Evolutionary conservation across 2,113 vertebrate species (phyloP), one percentile per base, ranked within the genome.

Genomic region (Oryzias curvinotus): DNA sequence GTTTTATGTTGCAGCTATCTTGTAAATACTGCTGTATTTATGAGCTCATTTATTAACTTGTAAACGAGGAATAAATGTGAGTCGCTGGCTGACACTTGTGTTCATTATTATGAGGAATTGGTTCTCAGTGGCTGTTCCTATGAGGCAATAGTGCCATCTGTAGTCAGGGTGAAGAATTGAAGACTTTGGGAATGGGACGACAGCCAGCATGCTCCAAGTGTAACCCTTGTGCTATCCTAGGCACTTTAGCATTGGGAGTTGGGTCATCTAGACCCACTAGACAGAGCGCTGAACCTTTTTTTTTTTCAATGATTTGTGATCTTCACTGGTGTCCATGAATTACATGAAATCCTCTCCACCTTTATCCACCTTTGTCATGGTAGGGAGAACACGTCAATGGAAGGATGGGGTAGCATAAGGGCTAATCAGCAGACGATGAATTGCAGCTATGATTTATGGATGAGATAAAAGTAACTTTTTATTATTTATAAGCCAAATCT

Each of bases 141-240:
- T 90, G 74, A 89, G 62, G 64, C 89, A 90, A 91, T 77, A 90
- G 78, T 86, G 85, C 91, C 92, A 90, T 90, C 91, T 93, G 85
- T 92, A 89, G 92, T 83, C 85, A 59, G 69, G 62, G 72, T 64
- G 23, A 68, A 84, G 78, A 63, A 90, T 69, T 77, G 17, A 18
- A 3, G 47, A 16, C 7, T 36, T 4, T 54, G 77, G 65, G 36
- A 58, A 55, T n/a, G 15, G 13, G 28, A 17, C 48, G 47, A 0
- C 41, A 17, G 3, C 43, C 67, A 26, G 25, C 59, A 44, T 50
- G 15, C 53, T 25, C 53, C 63, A 26, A 50, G 48, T 49, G 36
- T 42, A 63, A 66, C n/a, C n/a, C n/a, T n/a, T n/a, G n/a, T n/a
- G n/a, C n/a, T n/a, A n/a, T n/a, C n/a, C n/a, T n/a, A n/a, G n/a